Evolutionary conservation across 1,140 invertebrate species (phyloP).

Genomic region (Scylla paramamosain): DNA sequence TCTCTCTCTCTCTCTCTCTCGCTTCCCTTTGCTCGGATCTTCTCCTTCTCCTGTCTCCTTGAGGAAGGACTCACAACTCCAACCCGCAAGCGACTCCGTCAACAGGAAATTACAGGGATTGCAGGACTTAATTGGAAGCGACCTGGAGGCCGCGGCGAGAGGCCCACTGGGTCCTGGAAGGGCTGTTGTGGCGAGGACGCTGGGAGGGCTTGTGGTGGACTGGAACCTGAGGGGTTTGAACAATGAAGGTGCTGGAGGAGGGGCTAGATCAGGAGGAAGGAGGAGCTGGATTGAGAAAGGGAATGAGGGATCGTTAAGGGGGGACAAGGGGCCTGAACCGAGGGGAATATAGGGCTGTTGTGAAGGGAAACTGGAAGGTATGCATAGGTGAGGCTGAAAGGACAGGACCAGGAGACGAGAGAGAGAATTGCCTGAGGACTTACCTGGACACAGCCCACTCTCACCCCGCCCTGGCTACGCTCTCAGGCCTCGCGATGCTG

Average conservation of each 20-base stretch:
- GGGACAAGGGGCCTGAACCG: not conserved
- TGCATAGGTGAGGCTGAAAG: not conserved
- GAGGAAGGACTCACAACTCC: conserved; percentile 18
- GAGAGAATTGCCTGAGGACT: not conserved
- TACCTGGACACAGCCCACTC: too few relatives aligned
- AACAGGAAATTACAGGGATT: conserved; percentile 1
- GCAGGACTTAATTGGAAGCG: conserved; percentile 19
- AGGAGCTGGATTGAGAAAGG: not conserved
- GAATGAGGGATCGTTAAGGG: not conserved
- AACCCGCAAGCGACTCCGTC: not conserved
- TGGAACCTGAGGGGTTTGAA: too few relatives aligned
- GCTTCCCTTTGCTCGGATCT: not conserved
- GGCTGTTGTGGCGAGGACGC: too few relatives aligned
- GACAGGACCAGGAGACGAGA: not conserved
- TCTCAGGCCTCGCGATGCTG: too few relatives aligned
- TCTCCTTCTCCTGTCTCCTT: not conserved
- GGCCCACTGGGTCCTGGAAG: not conserved
- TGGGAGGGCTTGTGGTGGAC: too few relatives aligned
- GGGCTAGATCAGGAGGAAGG: not conserved
- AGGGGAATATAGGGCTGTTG: not conserved
- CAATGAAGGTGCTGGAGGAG: not conserved
- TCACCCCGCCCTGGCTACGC: too few relatives aligned
- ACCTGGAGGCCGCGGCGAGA: not conserved
- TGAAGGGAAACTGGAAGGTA: not conserved
- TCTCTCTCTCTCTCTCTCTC: conserved; percentile 1